These are phyloP conservation scores for Drosophila basisetae DNA, from an alignment of 2,888 invertebrate species.

Conservation along the genomic window DNA sequence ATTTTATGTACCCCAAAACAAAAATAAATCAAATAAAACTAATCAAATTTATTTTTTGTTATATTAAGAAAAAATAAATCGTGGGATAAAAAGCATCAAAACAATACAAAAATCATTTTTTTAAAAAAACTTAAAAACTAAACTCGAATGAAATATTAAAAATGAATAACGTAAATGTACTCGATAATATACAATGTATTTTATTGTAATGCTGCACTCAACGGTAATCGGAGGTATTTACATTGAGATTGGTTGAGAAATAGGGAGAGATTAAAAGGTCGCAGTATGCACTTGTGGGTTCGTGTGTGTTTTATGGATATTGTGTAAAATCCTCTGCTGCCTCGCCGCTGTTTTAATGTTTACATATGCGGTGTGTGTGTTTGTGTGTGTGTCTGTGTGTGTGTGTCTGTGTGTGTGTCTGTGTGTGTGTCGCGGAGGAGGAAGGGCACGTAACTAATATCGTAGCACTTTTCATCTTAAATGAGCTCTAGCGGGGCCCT, in stretches of 20 bases:
- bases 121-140: constrained; percentile 10
- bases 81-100: background rate
- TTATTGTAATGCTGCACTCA: constrained; percentile 7
- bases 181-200: constrained; percentile 18
- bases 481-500: constrained; percentile 42
- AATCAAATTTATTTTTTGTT: constrained; percentile 1
- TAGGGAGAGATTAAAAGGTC: constrained; percentile 1
- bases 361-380: constrained; percentile 12
- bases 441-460: constrained; percentile 21
- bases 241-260: constrained; percentile 7
- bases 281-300: constrained; percentile 7
- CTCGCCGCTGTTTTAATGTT: constrained; percentile 12
- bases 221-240: constrained; percentile 9
- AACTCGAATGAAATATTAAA: background rate
- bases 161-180: background rate
- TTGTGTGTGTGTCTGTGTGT: background rate
- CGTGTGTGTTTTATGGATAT: background rate
- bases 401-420: background rate
- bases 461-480: constrained; percentile 9
- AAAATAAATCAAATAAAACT: too few relatives aligned
- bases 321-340: constrained; percentile 30
- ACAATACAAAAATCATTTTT: background rate
- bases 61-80: background rate
- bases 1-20: background rate
- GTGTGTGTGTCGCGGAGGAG: background rate